These are phyloP conservation scores for Hesperia comma DNA, from an alignment of 2,888 invertebrate genomes.

Conservation along the genomic window DNA sequence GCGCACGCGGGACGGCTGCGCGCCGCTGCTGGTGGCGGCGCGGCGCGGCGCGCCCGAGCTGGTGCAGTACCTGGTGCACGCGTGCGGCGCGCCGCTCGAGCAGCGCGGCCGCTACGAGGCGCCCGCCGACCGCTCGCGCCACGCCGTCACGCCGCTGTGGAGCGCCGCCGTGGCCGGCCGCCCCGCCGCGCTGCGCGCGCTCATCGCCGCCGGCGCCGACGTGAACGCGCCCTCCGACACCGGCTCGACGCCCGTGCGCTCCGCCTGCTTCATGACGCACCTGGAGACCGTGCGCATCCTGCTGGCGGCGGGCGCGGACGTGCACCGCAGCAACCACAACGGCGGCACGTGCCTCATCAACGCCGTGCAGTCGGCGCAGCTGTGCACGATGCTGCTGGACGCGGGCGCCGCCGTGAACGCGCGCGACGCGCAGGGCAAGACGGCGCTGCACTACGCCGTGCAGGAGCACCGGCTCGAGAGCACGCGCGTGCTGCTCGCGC, in stretches of 20 bases:
- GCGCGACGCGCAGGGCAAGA: conserved; percentile 94
- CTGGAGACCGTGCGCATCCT: conserved; percentile 88
- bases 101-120: conserved; percentile 92
- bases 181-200: conserved; percentile 87
- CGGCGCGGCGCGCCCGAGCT: conserved; percentile 92
- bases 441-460: conserved; percentile 97
- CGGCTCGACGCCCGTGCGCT: conserved; percentile 94
- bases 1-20: conserved; percentile 89
- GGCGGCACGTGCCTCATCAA: conserved; percentile 97
- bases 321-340: conserved; percentile 92
- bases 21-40: conserved; percentile 91
- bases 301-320: conserved; percentile 91
- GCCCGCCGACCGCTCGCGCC: conserved; percentile 90
- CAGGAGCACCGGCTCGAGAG: conserved; percentile 92
- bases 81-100: conserved; percentile 93
- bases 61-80: conserved; percentile 92
- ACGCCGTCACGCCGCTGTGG: conserved; percentile 94
- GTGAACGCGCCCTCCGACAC: conserved; percentile 95
- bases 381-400: conserved; percentile 90
- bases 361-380: conserved; percentile 92
- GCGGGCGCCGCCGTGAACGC: conserved; percentile 87
- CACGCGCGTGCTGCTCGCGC: conserved; percentile 89
- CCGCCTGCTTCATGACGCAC: conserved; percentile 97
- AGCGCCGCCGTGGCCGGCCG: conserved; percentile 95
- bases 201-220: conserved; percentile 91